These are phyloP conservation scores for Drosophila ambigua DNA, from an alignment of 1,140 invertebrate species.

Conservation along the genomic window DNA sequence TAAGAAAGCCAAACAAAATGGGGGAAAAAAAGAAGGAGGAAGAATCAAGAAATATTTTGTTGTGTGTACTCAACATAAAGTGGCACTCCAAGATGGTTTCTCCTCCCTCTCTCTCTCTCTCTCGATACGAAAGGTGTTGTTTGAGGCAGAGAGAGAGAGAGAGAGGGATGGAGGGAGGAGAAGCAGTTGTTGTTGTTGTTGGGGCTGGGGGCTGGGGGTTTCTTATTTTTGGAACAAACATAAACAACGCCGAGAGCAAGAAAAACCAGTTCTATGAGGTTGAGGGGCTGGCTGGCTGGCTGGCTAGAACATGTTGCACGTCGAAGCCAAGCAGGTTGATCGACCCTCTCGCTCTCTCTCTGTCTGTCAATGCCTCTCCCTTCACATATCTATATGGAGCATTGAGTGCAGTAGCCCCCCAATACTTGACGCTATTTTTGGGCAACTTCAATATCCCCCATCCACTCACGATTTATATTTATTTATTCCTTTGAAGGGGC, in stretches of 20 bases:
- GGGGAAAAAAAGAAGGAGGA: constrained; percentile 7
- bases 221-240: constrained; percentile 79
- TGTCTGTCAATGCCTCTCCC: constrained; percentile 1
- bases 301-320: constrained; percentile 68
- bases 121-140: constrained; percentile 15
- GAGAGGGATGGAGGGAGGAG: no score
- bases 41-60: constrained; percentile 45
- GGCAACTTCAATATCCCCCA: constrained; percentile 5
- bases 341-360: constrained; percentile 8
- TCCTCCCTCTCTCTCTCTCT: not conserved
- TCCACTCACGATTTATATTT: constrained; percentile 24
- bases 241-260: constrained; percentile 61
- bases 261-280: constrained; percentile 53
- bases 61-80: constrained; percentile 58
- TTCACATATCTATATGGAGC: constrained; percentile 47
- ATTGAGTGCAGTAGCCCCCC: constrained; percentile 41
- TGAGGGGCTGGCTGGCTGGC: constrained; percentile 7
- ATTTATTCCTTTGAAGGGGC: constrained; percentile 45
- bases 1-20: constrained; percentile 1
- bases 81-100: constrained; percentile 42
- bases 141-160: no score
- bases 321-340: constrained; percentile 41
- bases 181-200: constrained; percentile 5
- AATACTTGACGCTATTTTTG: constrained; percentile 38
- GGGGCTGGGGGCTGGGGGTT: constrained; percentile 30